Percentiles rank a stretch among this genome's conserved stretches.
These are phyloP conservation scores for Delphinapterus leucas DNA, from an alignment of 2,113 vertebrate species.

Conservation along the genomic window DNA sequence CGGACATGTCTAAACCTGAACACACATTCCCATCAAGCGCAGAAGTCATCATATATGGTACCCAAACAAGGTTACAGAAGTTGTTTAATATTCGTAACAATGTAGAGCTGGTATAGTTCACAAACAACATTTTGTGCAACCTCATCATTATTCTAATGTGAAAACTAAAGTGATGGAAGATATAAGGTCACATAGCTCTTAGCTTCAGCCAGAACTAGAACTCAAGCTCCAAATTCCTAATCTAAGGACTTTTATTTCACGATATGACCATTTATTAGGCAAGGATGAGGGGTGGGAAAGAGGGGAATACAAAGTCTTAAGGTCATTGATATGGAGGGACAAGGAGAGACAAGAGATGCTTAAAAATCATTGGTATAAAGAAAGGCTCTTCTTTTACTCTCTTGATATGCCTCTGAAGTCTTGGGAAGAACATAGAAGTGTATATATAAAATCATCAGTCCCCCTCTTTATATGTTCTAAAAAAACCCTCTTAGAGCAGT, in stretches of 20 bases:
- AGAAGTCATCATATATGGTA: not conserved
- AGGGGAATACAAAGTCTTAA: not conserved
- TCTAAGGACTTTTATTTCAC: not conserved
- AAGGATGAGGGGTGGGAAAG: not conserved
- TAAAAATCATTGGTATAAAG: not conserved
- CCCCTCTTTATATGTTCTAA: not conserved
- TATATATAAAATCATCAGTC: not conserved
- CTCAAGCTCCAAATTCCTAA: not conserved
- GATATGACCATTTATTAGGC: not conserved
- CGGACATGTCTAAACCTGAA: constrained; percentile 44
- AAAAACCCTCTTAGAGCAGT: not conserved
- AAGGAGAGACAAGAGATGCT: not conserved
- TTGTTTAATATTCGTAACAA: constrained; percentile 3
- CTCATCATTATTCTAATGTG: not conserved
- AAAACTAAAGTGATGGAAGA: not conserved
- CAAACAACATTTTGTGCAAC: not conserved
- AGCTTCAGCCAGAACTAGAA: not conserved
- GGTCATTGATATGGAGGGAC: not conserved
- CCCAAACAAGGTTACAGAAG: not conserved
- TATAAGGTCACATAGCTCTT: not conserved
- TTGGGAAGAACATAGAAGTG: not conserved
- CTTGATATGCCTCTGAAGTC: not conserved
- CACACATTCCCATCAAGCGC: constrained; percentile 66
- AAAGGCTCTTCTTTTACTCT: not conserved
- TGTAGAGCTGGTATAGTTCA: not conserved